These are phyloP conservation scores for Acleris emargana DNA, from an alignment of 2,888 invertebrate species.

Conservation along the genomic window DNA sequence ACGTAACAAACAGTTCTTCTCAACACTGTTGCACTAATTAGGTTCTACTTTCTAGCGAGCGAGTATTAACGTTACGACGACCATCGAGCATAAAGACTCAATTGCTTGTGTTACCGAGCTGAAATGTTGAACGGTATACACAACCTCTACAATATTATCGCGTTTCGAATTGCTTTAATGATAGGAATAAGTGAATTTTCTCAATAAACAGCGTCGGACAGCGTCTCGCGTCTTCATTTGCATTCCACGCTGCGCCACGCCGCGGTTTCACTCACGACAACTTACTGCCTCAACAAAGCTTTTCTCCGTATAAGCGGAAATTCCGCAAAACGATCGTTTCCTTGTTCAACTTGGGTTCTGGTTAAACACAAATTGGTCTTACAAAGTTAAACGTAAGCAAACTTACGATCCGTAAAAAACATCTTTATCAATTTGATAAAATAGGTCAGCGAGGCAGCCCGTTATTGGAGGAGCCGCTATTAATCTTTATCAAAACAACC, in stretches of 20 bases:
- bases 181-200: conserved; percentile 18
- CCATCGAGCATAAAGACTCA: neutral
- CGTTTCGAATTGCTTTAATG: neutral
- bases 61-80: neutral
- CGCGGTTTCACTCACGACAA: conserved; percentile 49
- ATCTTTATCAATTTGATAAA: conserved; percentile 36
- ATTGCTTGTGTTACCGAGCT: neutral
- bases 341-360: neutral
- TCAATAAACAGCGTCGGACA: conserved; percentile 28
- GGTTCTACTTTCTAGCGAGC: neutral
- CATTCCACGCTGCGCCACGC: conserved; percentile 49
- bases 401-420: conserved; percentile 3
- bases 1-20: too few species aligned
- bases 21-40: neutral
- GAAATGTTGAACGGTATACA: neutral
- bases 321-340: conserved; percentile 9
- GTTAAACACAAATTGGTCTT: neutral
- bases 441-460: conserved; percentile 44
- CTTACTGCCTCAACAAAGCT: conserved; percentile 23
- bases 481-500: conserved; percentile 47
- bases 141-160: neutral
- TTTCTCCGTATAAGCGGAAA: conserved; percentile 10
- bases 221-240: conserved; percentile 47
- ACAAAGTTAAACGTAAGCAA: conserved; percentile 1
- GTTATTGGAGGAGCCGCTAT: conserved; percentile 45